phyloP scores from a whole-genome alignment of 2,113 vertebrate species.

The Corydoras maculifer region DNA sequence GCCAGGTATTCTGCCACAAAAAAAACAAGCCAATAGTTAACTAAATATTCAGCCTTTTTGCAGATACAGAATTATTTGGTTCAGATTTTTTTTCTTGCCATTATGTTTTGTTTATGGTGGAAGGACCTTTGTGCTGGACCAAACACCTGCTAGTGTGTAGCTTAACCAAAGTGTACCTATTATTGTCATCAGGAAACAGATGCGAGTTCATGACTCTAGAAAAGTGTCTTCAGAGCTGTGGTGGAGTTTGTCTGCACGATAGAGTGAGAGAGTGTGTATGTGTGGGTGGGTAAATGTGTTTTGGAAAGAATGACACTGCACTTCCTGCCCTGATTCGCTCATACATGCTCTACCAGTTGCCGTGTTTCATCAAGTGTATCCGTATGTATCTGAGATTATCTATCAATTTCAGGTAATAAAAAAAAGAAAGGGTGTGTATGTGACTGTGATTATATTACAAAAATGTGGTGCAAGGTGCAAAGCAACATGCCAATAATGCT shows the following conservation, averaged over 20 bases:
- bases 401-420: no score
- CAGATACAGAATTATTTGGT: no score
- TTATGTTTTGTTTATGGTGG: neutral
- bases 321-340: slow-evolving; percentile 60
- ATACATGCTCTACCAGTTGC: slow-evolving; percentile 53
- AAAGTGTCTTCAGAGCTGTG: slow-evolving; percentile 69
- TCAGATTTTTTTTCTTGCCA: no score
- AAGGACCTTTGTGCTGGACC: neutral
- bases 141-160: slow-evolving; percentile 62
- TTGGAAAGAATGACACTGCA: slow-evolving; percentile 70
- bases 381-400: no score
- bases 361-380: slow-evolving; percentile 20
- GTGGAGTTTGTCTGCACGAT: slow-evolving; percentile 65
- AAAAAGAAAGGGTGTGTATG: no score
- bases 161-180: slow-evolving; percentile 62
- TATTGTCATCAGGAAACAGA: slow-evolving; percentile 76
- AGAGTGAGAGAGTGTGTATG: slow-evolving; percentile 44
- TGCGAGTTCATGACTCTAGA: slow-evolving; percentile 68
- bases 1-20: no score
- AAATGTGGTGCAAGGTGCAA: no score
- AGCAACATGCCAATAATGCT: no score
- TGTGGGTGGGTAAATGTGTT: slow-evolving; percentile 62
- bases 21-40: no score
- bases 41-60: no score
- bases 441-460: no score